Evolutionary conservation across 1,140 invertebrate genomes (phyloP).

Genomic region (Oscheius sp.): DNA sequence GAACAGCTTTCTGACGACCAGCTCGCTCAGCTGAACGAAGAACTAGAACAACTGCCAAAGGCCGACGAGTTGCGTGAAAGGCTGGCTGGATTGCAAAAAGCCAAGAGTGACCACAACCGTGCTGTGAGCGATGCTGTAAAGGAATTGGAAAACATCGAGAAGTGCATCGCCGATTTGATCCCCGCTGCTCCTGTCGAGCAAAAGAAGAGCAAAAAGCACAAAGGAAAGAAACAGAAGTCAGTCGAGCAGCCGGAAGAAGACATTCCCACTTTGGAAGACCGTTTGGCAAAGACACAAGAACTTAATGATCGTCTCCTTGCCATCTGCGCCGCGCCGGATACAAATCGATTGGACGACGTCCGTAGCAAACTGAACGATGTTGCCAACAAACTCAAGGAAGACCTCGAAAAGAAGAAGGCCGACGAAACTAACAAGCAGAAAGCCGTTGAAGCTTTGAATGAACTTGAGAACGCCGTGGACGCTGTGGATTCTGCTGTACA

Average conservation of each 20-base stretch:
- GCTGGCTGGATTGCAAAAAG: constrained; percentile 8
- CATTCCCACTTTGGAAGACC: neutral
- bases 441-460: neutral
- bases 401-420: constrained; percentile 22
- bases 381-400: neutral
- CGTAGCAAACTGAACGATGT: constrained; percentile 26
- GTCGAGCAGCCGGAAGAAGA: constrained; percentile 22
- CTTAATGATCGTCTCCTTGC: neutral
- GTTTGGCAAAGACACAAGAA: constrained; percentile 1
- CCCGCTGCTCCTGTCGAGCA: constrained; percentile 8
- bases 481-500: constrained; percentile 1
- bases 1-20: constrained; percentile 23
- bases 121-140: constrained; percentile 27
- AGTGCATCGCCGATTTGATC: constrained; percentile 3
- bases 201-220: constrained; percentile 19
- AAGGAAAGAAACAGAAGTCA: constrained; percentile 18
- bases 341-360: constrained; percentile 5
- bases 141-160: constrained; percentile 6
- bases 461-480: constrained; percentile 15
- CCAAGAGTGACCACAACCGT: constrained; percentile 23
- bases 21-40: constrained; percentile 5
- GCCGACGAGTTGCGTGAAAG: constrained; percentile 28
- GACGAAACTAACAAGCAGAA: constrained; percentile 24
- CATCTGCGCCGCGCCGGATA: neutral
- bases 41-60: constrained; percentile 12